phyloP scores from a whole-genome alignment of 2,113 vertebrate genomes.

The Onychostruthus taczanowskii region DNA sequence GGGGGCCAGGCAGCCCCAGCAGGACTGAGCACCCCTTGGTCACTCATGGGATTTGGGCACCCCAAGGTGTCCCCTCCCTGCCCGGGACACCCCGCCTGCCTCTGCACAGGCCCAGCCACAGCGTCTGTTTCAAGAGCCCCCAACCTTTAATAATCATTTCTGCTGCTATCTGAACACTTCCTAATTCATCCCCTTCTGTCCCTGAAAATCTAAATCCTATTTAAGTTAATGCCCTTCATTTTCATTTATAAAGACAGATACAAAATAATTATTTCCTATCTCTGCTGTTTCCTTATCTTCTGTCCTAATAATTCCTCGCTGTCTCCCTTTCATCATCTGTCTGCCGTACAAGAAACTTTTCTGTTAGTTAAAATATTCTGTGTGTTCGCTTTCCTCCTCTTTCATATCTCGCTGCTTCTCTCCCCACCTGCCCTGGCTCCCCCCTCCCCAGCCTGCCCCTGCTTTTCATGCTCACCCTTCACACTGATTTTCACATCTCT shows the following conservation, averaged over 20 bases:
- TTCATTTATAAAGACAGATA: constrained; percentile 84
- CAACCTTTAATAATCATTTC: constrained; percentile 70
- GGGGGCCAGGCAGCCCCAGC: accelerated
- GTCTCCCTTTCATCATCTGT: constrained; percentile 71
- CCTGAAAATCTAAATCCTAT: constrained; percentile 80
- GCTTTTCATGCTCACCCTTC: constrained; percentile 17
- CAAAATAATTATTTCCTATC: constrained; percentile 85
- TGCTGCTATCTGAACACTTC: constrained; percentile 70
- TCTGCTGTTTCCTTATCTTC: constrained; percentile 79
- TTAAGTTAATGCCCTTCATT: constrained; percentile 83
- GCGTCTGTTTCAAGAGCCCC: constrained; percentile 69
- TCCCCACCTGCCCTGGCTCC: neutral
- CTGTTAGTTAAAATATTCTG: constrained; percentile 62
- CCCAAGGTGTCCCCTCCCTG: neutral
- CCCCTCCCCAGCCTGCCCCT: neutral
- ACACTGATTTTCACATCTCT: neutral
- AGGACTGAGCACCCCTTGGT: neutral
- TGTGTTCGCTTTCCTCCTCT: constrained; percentile 52
- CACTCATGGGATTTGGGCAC: neutral
- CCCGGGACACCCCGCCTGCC: accelerated
- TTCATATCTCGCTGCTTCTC: constrained; percentile 13
- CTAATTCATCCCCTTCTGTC: constrained; percentile 76
- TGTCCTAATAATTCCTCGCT: constrained; percentile 73
- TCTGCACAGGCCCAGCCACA: neutral
- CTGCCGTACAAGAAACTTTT: constrained; percentile 67